Evolutionary conservation across 1,140 invertebrate genomes (phyloP).

Genomic region (Sycophila sp.): DNA sequence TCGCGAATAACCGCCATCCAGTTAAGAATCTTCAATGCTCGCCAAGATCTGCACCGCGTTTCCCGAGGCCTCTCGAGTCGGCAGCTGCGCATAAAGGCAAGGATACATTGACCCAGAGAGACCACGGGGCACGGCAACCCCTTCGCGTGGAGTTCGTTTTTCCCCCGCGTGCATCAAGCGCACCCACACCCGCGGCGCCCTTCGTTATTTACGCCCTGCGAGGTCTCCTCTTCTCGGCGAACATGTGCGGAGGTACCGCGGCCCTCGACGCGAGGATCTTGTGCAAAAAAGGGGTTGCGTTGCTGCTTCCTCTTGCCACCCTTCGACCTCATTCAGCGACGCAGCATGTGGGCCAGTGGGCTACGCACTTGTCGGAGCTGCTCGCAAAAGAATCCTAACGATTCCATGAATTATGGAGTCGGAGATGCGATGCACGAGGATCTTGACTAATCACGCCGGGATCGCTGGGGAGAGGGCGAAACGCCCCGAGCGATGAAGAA

Average conservation of each 20-base stretch:
- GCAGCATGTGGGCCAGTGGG: constrained; percentile 35
- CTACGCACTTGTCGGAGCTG: not conserved
- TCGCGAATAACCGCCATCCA: no score
- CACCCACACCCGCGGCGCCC: not conserved
- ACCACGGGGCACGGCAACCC: not conserved
- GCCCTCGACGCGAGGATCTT: not conserved
- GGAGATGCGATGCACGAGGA: constrained; percentile 18
- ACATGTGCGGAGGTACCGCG: not conserved
- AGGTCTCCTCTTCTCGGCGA: not conserved
- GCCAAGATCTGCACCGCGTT: no score
- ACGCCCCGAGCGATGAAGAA: not conserved
- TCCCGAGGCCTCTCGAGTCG: not conserved
- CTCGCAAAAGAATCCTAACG: constrained; percentile 15
- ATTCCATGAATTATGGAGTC: constrained; percentile 24
- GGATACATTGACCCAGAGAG: constrained; percentile 16
- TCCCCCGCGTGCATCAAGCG: not conserved
- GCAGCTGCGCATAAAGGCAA: no score
- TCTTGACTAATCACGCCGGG: constrained; percentile 7
- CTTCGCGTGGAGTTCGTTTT: not conserved
- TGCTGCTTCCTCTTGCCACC: not conserved
- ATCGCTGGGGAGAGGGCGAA: not conserved
- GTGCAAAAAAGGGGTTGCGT: not conserved
- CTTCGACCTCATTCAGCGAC: not conserved
- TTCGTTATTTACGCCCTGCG: constrained; percentile 18
- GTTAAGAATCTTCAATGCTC: no score